Evolutionary conservation across 2,888 invertebrate genomes (phyloP).

Genomic region (Platycnemis pennipes): DNA sequence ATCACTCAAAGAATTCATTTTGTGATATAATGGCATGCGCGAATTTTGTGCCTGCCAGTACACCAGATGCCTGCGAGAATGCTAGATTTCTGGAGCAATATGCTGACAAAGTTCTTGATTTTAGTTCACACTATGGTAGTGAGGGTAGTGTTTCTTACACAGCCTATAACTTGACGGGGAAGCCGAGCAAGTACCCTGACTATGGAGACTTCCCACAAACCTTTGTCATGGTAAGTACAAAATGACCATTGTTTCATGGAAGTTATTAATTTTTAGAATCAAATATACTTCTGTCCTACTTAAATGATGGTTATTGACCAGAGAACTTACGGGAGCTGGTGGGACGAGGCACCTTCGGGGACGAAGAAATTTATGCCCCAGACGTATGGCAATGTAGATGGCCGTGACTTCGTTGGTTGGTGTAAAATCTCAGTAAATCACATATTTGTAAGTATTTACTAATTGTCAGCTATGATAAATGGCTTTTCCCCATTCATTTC

Average conservation of each 20-base stretch:
- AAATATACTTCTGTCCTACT: slow-evolving; percentile 20
- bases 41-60: not conserved
- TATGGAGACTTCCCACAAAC: slow-evolving; percentile 96
- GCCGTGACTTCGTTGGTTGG: slow-evolving; percentile 91
- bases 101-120: slow-evolving; percentile 89
- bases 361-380: slow-evolving; percentile 87
- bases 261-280: slow-evolving; percentile 55
- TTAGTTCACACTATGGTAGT: slow-evolving; percentile 95
- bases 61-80: not conserved
- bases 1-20: not conserved
- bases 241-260: slow-evolving; percentile 40
- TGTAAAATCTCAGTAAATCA: slow-evolving; percentile 69
- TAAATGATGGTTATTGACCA: slow-evolving; percentile 77
- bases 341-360: slow-evolving; percentile 89
- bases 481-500: slow-evolving; percentile 71
- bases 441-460: slow-evolving; percentile 72
- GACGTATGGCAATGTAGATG: slow-evolving; percentile 84
- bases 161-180: slow-evolving; percentile 91
- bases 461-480: slow-evolving; percentile 41
- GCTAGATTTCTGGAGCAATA: slow-evolving; percentile 84
- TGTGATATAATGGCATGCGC: slow-evolving; percentile 33
- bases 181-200: slow-evolving; percentile 91
- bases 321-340: slow-evolving; percentile 93
- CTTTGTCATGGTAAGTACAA: slow-evolving; percentile 89
- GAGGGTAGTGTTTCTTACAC: slow-evolving; percentile 93